These are phyloP conservation scores for Cataglyphis altisquamis DNA, from an alignment of 2,888 invertebrate species.

Conservation along the genomic window DNA sequence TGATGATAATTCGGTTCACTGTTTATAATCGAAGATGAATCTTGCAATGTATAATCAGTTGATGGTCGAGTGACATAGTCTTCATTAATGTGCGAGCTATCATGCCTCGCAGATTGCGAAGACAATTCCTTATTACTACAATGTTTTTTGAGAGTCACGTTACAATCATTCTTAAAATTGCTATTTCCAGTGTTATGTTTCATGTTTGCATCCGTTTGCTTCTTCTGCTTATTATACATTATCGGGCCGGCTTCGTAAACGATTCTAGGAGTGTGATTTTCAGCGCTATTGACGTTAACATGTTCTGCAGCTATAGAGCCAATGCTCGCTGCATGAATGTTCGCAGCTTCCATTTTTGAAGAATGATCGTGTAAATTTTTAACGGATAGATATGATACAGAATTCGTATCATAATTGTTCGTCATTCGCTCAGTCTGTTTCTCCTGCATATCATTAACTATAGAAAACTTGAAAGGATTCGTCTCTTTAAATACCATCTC, in stretches of 20 bases:
- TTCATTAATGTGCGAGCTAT: slow-evolving; percentile 37
- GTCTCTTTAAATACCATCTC: slow-evolving; percentile 57
- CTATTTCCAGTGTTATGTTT: neutral
- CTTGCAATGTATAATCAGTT: slow-evolving; percentile 15
- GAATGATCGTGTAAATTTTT: neutral
- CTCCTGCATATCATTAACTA: slow-evolving; percentile 39
- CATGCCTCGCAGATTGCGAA: neutral
- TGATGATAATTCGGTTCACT: neutral
- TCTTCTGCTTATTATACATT: slow-evolving; percentile 27
- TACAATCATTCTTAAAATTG: neutral
- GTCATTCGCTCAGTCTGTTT: neutral
- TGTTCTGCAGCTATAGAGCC: neutral
- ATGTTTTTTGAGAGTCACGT: neutral
- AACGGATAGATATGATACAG: neutral
- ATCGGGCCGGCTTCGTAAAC: slow-evolving; percentile 25
- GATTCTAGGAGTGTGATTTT: slow-evolving; percentile 13
- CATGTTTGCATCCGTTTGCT: neutral
- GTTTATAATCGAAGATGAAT: slow-evolving; percentile 14
- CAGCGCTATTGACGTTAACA: neutral
- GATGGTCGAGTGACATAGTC: slow-evolving; percentile 37
- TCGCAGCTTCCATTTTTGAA: neutral
- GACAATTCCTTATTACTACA: neutral
- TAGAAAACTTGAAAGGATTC: slow-evolving; percentile 62
- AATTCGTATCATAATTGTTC: neutral
- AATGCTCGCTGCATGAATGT: neutral